phyloP scores from a whole-genome alignment of 2,888 invertebrate genomes.

The Galeruca laticollis region DNA sequence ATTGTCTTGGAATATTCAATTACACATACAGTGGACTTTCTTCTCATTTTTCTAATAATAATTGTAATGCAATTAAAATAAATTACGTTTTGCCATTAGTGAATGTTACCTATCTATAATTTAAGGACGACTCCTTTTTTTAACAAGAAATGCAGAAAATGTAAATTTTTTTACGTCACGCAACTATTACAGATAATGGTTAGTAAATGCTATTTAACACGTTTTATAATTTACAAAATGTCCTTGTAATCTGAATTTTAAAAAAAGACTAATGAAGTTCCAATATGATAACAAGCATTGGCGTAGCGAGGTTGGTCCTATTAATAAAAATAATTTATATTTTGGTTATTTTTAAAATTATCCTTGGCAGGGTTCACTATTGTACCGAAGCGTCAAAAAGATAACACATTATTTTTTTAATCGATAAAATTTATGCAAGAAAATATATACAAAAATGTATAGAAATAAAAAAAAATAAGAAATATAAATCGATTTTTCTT shows the following conservation, averaged over 20 bases:
- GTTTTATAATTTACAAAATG: conserved; percentile 32
- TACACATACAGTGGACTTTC: conserved; percentile 24
- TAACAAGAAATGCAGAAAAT: conserved; percentile 37
- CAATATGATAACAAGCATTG: conserved; percentile 39
- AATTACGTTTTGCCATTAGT: conserved; percentile 32
- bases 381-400: not conserved
- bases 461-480: too few species aligned
- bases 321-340: not conserved
- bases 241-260: conserved; percentile 39
- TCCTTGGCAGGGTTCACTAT: not conserved
- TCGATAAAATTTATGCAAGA: too few species aligned
- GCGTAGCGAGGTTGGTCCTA: conserved; percentile 34
- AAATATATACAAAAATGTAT: too few species aligned
- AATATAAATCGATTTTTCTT: too few species aligned
- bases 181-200: conserved; percentile 38
- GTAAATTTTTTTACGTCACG: conserved; percentile 29
- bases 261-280: conserved; percentile 41
- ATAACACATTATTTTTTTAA: too few species aligned
- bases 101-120: conserved; percentile 16
- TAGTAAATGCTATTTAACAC: conserved; percentile 27
- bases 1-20: conserved; percentile 1
- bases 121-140: conserved; percentile 35
- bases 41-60: conserved; percentile 31
- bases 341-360: not conserved
- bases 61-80: conserved; percentile 25